Conservation (phyloP, 1,140 invertebrate genomes). For the Drosophila ambigua region DNA sequence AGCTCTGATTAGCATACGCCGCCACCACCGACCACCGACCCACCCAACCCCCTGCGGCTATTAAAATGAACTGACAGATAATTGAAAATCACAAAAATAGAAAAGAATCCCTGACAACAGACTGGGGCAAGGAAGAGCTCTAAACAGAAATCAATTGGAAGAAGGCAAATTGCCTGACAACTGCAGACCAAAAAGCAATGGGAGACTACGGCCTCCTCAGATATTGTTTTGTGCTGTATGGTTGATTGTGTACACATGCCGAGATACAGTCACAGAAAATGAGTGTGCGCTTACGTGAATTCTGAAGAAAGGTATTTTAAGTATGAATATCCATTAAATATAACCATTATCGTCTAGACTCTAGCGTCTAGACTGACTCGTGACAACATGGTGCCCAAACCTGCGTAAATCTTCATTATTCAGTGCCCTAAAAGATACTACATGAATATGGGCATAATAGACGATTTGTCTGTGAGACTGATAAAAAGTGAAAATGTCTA, state of each 20-base stretch:
- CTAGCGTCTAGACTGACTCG: conserved; percentile 4
- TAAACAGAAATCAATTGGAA: conserved; percentile 36
- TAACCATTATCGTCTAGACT: not conserved
- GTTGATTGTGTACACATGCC: not conserved
- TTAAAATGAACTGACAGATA: conserved; percentile 62
- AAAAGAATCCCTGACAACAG: not conserved
- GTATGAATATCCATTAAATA: too few species aligned
- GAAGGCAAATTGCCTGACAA: conserved; percentile 55
- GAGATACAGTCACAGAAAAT: too few species aligned
- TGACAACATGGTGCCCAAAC: conserved; percentile 36
- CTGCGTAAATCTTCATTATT: conserved; percentile 53
- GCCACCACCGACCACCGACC: not conserved
- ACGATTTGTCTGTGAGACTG: conserved; percentile 43
- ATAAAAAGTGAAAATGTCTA: conserved; percentile 54
- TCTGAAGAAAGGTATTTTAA: too few species aligned
- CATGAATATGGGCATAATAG: conserved; percentile 57
- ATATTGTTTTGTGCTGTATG: conserved; percentile 13
- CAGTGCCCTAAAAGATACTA: conserved; percentile 43
- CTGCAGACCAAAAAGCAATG: conserved; percentile 49
- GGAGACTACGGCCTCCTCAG: conserved; percentile 33
- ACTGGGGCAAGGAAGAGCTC: conserved; percentile 10
- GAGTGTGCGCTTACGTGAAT: too few species aligned
- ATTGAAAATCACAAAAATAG: conserved; percentile 68
- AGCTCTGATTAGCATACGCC: conserved; percentile 57
- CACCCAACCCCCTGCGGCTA: conserved; percentile 4